Evolutionary conservation across 2,888 invertebrate genomes (phyloP), one percentile per base, ranked within the genome.

Genomic region (Cremastobaeus sp.): DNA sequence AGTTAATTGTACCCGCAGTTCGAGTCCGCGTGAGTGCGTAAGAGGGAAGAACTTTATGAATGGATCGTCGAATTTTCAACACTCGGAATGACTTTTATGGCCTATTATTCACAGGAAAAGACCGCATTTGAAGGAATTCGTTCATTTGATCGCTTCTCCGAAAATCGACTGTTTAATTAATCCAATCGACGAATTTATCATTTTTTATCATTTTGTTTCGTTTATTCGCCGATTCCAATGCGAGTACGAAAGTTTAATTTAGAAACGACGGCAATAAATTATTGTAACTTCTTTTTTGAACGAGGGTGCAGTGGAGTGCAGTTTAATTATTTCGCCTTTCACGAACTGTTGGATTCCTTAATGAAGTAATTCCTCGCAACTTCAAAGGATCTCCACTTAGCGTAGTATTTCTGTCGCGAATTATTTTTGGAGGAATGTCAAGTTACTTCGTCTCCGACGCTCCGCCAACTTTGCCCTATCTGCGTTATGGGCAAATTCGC

Each of bases 401-500:
- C 59, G 65, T 47, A 54, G 79, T 83, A 83, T 83, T 82, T 82
- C 76, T 75, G 82, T 82, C 82, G 70, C 72, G 76, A 79, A 79
- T 70, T 82, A 82, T 82, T 82, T 82, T 80, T 74, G 82, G 83
- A 82, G 77, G 78, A 79, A 83, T 81, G 82, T 79, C 45, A 52
- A 72, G 65, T 54, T 50, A 41, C 54, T 37, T 52, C 62, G 64
- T 47, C 9, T 12, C 37, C 12, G 52, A 12, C n/a, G 50, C 28
- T 57, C 64, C 50, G 37, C 45, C 3, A 55, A 64, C 48, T 52
- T 39, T 37, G 37, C 34, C 54, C 28, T 48, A 11, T 52, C 59
- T 72, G 71, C 71, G 65, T 52, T 72, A 35, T 65, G 64, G 45
- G 64, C 57, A 70, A 70, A 48, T 12, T 37, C 9, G 2, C 37